Percentiles rank a stretch among this genome's conserved stretches.
These are phyloP conservation scores for Phania funesta DNA, from an alignment of 2,888 invertebrate genomes.

Conservation along the genomic window DNA sequence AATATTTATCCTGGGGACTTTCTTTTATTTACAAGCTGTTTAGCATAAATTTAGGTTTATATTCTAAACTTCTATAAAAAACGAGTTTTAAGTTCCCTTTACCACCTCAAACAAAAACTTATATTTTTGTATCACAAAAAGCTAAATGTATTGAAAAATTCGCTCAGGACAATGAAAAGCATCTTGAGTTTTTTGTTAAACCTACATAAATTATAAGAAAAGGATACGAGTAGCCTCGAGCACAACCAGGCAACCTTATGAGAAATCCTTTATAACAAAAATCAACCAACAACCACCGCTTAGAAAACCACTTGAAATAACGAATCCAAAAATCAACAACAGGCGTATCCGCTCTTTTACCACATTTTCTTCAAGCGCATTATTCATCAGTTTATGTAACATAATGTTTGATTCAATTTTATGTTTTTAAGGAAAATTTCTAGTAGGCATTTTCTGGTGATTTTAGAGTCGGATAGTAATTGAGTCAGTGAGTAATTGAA, in stretches of 20 bases:
- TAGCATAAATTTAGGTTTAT: no score
- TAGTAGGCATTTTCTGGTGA: no score
- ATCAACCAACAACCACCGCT: conserved; percentile 50
- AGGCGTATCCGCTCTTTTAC: conserved; percentile 6
- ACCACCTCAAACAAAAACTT: not conserved
- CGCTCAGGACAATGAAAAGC: not conserved
- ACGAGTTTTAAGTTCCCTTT: no score
- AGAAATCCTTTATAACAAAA: conserved; percentile 56
- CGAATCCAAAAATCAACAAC: conserved; percentile 14
- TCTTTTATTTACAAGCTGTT: no score
- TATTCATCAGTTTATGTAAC: conserved; percentile 48
- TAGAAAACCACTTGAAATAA: conserved; percentile 37
- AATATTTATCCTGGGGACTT: no score
- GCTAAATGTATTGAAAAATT: conserved; percentile 3
- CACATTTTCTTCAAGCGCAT: conserved; percentile 1
- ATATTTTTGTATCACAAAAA: not conserved
- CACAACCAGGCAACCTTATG: not conserved
- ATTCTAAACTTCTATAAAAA: no score
- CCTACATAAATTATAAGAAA: conserved; percentile 40
- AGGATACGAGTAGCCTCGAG: conserved; percentile 39
- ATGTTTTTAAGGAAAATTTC: no score
- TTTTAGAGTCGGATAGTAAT: no score
- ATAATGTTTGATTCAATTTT: conserved; percentile 36
- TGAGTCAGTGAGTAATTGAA: no score
- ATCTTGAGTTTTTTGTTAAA: not conserved